Conservation (phyloP, 2,797 vertebrate genomes). For the Apogon hyalosoma region DNA sequence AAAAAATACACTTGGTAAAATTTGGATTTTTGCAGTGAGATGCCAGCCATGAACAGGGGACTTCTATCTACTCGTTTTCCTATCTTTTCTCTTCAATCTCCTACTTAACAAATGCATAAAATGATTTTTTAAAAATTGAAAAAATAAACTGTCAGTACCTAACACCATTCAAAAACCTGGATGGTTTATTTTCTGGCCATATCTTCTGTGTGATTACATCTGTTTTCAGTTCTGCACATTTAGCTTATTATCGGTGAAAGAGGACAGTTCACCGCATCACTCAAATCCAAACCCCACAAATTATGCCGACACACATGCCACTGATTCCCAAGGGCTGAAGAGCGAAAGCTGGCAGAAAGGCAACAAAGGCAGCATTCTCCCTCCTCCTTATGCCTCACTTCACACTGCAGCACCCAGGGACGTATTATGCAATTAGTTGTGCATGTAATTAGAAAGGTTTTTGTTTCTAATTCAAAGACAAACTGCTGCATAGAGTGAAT, state of each 20-base stretch:
- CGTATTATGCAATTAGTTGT: slow-evolving; percentile 60
- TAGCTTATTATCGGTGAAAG: neutral
- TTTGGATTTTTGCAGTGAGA: too few species aligned
- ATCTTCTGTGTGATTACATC: neutral
- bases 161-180: neutral
- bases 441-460: slow-evolving; percentile 55
- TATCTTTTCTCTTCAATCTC: too few species aligned
- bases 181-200: neutral
- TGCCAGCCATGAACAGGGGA: too few species aligned
- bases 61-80: too few species aligned
- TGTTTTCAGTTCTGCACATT: neutral
- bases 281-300: slow-evolving; percentile 7
- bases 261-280: neutral
- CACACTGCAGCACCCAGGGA: slow-evolving; percentile 27
- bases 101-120: too few species aligned
- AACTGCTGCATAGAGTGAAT: slow-evolving; percentile 11
- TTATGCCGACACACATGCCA: neutral
- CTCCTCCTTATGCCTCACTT: slow-evolving; percentile 55
- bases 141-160: neutral
- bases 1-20: too few species aligned
- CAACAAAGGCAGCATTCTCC: slow-evolving; percentile 76
- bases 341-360: slow-evolving; percentile 27
- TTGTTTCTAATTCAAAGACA: slow-evolving; percentile 32
- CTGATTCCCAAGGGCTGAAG: slow-evolving; percentile 20
- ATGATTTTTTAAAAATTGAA: too few species aligned